Percentiles rank a stretch among this genome's conserved stretches.
Conservation (phyloP, 2,888 invertebrate species). For the Incurvaria masculella region DNA sequence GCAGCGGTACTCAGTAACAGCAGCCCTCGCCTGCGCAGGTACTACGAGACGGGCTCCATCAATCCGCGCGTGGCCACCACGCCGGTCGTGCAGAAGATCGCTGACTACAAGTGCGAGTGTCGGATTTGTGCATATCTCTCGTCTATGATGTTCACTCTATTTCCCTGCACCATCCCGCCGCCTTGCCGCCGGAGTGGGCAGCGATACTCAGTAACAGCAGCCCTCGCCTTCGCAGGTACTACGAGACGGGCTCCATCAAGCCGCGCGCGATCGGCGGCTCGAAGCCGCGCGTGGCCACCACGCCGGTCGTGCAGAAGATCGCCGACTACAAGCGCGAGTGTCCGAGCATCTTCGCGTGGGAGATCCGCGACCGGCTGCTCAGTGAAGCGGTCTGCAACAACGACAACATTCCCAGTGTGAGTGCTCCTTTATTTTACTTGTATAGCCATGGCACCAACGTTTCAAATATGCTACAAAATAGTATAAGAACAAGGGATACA, state of each 20-base stretch:
- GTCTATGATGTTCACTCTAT: too few relatives aligned
- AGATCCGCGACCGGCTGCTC: slow-evolving; percentile 91
- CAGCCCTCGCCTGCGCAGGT: too few relatives aligned
- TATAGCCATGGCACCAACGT: not conserved
- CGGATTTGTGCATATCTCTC: too few relatives aligned
- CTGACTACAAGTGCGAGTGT: too few relatives aligned
- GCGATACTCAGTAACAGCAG: not conserved
- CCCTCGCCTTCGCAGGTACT: slow-evolving; percentile 68
- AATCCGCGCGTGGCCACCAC: slow-evolving; percentile 95
- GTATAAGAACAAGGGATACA: too few relatives aligned
- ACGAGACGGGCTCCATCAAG: slow-evolving; percentile 97
- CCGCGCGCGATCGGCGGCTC: slow-evolving; percentile 97
- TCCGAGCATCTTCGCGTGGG: slow-evolving; percentile 98
- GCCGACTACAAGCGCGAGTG: slow-evolving; percentile 97
- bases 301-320: slow-evolving; percentile 91
- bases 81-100: too few relatives aligned
- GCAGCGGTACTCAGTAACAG: too few relatives aligned
- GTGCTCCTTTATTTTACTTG: slow-evolving; percentile 40
- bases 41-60: slow-evolving; percentile 94
- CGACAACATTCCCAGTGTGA: slow-evolving; percentile 97
- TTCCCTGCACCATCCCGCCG: too few relatives aligned
- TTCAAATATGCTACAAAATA: too few relatives aligned
- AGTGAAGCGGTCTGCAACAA: slow-evolving; percentile 95
- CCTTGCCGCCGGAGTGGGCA: too few relatives aligned
- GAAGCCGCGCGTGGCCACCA: slow-evolving; percentile 93